A percentile compares a stretch with the other conserved stretches of the same genome.
Conservation (phyloP, 2,888 invertebrate genomes). For the Cenopis cana region DNA sequence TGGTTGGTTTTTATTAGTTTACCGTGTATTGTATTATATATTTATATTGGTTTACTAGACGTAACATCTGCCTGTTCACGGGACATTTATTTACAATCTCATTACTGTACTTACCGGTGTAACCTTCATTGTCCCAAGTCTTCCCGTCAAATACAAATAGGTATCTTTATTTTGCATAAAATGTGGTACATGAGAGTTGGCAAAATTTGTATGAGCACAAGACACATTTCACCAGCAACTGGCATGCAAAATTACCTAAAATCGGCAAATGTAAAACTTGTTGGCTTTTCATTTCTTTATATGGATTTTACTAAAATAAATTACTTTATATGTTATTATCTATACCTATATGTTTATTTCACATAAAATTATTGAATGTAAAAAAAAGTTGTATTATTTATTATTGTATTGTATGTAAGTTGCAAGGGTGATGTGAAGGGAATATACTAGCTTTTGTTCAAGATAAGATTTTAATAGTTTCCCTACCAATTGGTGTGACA, state of each 20-base stretch:
- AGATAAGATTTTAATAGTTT: neutral
- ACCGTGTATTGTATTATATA: constrained; percentile 26
- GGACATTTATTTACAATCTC: neutral
- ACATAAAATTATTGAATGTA: too few species aligned
- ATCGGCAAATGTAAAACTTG: neutral
- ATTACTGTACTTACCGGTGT: neutral
- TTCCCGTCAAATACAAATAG: neutral
- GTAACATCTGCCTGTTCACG: neutral
- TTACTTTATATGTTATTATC: neutral
- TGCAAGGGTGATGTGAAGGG: neutral
- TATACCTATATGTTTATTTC: neutral
- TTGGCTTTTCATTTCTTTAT: neutral
- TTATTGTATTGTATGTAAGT: neutral
- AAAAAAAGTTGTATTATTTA: too few species aligned
- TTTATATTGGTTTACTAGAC: constrained; percentile 7
- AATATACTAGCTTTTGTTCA: neutral
- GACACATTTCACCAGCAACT: too few species aligned
- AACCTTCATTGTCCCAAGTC: neutral
- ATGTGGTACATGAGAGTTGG: too few species aligned
- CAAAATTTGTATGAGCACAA: too few species aligned
- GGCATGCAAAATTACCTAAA: too few species aligned
- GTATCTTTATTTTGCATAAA: too few species aligned
- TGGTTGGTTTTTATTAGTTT: constrained; percentile 34
- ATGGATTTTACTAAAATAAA: too few species aligned
- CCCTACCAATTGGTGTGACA: too few species aligned